Evolutionary conservation across 2,113 vertebrate species (phyloP), one percentile per base, ranked within the genome.

Genomic region (Antigone vipio): DNA sequence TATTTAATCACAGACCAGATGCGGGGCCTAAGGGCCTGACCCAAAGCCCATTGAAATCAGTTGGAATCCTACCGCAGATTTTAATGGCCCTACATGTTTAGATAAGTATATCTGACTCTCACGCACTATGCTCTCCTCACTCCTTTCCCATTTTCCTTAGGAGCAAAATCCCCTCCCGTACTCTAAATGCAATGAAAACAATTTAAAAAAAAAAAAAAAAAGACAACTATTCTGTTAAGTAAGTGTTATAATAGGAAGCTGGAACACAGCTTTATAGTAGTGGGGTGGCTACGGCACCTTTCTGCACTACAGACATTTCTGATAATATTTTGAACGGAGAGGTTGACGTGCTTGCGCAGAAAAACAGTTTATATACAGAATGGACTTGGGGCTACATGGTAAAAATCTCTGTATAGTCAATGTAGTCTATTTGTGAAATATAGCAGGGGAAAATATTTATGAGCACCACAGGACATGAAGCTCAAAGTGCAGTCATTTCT

Each of bases 361-460:
- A 91, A 88, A 74, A 9, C 69, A 47, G 45, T 95, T 96, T 92
- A 58, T 59, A 74, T 13, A 84, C 67, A 69, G 16, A 16, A 35
- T 55, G 69, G 83, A 85, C 71, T 77, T 63, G 42, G 75, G 83
- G 63, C 68, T 96, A 66, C 91, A 35, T 49, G 76, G 71, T 80
- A 74, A 74, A 96, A 95, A 89, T 89, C 80, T 78, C 92, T 91
- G 56, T 79, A 18, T 34, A 91, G 94, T 93, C 92, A 40, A 83
- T 84, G 62, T 58, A 86, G 86, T 92, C 88, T 96, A 80, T 93
- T 96, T 96, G 68, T 97, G 89, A 98, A 97, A 97, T 98, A 97
- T 96, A 96, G 92, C 94, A 84, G 86, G 68, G 71, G 42, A 91
- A 98, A 98, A 97, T 98, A 98, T 98, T 98, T 98, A 98, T 85